Evolutionary conservation across 1,140 invertebrate genomes (phyloP), one percentile per base, ranked within the genome.

Genomic region (Gonatopus flavifemur): DNA sequence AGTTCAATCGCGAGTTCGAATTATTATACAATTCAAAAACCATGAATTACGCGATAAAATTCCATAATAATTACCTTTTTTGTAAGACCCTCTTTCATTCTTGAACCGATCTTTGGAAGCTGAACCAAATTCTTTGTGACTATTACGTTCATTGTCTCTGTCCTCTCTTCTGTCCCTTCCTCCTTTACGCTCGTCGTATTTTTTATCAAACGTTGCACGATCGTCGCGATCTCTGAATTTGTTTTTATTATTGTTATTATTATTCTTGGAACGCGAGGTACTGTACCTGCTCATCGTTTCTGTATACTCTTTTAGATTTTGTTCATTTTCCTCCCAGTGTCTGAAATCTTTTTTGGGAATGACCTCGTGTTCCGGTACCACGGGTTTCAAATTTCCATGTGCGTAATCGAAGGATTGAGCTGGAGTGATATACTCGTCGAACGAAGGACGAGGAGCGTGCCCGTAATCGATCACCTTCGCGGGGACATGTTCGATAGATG

Each of bases 381-480:
- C 45, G 0, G 76, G 76, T 43, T 71, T 77, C 15, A 72, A 31
- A 18, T 64, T 66, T 3, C 76, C 76, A 38, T 78, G 74, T 6
- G 57, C 59, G 30, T 78, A 78, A 46, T 78, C 76, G 28, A 67
- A 78, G 12, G 55, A 62, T 36, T 74, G 65, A 8, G 61, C 43
- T 4, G 68, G 66, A n/a, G 59, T 64, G 7, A 62, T 33, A 22
- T 70, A 49, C 42, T 57, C 50, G 7, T 30, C 10, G 28, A 30
- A 36, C 12, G 25, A 18, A 8, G 57, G 18, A 7, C 53, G 57
- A n/a, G 57, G 42, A 3, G 41, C 55, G 59, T 88, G 87, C 15
- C 83, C 83, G 74, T 90, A 89, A 73, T 90, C 87, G 35, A 89
- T 82, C 19, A 89, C 81, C 52, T 86, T 82, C n/a, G 80, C 77